Conservation (phyloP, 2,113 vertebrate species). For the Rattus norvegicus region DNA sequence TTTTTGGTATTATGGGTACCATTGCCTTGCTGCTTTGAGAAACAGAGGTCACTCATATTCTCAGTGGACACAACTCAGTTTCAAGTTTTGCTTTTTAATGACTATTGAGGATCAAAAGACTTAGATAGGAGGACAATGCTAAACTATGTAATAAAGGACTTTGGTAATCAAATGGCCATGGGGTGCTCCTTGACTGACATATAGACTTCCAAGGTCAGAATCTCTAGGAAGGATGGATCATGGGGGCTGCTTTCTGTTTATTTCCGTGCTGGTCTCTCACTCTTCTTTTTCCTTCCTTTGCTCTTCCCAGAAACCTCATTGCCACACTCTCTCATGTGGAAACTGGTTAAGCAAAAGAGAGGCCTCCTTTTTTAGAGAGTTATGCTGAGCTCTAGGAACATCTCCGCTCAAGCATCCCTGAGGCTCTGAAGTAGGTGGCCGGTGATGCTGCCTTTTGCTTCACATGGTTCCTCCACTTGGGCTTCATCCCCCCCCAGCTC, state of each 20-base stretch:
- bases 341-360: background rate
- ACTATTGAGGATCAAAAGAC: background rate
- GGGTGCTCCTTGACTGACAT: background rate
- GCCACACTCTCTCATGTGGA: background rate
- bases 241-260: background rate
- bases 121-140: background rate
- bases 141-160: background rate
- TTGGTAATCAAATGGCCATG: background rate
- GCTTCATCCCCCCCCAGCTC: background rate
- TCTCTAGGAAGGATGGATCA: background rate
- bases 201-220: background rate
- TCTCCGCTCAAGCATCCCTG: background rate
- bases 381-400: background rate
- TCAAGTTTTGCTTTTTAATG: background rate
- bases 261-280: background rate
- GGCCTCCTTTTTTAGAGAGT: background rate
- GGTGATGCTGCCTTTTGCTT: background rate
- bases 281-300: background rate
- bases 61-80: background rate
- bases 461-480: background rate
- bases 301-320: background rate
- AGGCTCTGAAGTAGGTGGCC: background rate
- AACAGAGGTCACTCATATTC: constrained; percentile 14
- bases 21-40: constrained; percentile 4
- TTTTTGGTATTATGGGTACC: background rate